Percentiles rank a stretch among this genome's conserved stretches.
Evolutionary conservation across 2,797 vertebrate species (phyloP).

Genomic region (Acrossocheilus wenchowensis): DNA sequence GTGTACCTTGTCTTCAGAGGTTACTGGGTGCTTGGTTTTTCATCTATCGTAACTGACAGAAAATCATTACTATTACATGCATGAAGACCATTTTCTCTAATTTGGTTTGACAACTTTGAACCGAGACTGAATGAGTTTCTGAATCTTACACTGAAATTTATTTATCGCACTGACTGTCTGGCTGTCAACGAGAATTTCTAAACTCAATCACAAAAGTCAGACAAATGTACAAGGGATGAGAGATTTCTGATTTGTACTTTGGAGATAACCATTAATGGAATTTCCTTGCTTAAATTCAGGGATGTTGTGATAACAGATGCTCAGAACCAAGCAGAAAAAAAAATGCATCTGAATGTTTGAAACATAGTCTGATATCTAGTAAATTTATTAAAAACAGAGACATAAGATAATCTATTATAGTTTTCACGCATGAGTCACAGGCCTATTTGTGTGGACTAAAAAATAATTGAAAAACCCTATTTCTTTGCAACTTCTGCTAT

Average conservation of each 20-base stretch:
- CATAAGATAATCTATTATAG: neutral
- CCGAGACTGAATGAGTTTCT: conserved; percentile 27
- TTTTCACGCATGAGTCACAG: neutral
- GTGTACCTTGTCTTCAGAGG: conserved; percentile 16
- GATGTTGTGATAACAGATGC: neutral
- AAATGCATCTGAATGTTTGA: neutral
- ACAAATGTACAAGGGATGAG: neutral
- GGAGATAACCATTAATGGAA: neutral
- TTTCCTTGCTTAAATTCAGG: neutral
- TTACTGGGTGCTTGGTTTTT: conserved; percentile 22
- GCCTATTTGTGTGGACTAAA: neutral
- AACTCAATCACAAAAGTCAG: conserved; percentile 20
- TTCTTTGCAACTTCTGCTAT: neutral
- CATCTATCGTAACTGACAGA: conserved; percentile 36
- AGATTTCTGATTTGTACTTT: neutral
- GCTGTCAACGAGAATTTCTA: neutral
- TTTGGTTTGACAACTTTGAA: conserved; percentile 43
- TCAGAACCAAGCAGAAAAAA: neutral
- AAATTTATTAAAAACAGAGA: neutral
- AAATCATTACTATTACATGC: conserved; percentile 37
- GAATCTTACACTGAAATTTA: conserved; percentile 20
- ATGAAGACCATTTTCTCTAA: conserved; percentile 39
- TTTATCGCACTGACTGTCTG: conserved; percentile 17
- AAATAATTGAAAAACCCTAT: neutral
- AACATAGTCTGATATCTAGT: neutral